Evolutionary conservation across 1,140 invertebrate genomes (phyloP), one percentile per base, ranked within the genome.

Genomic region (Ceratina australensis): DNA sequence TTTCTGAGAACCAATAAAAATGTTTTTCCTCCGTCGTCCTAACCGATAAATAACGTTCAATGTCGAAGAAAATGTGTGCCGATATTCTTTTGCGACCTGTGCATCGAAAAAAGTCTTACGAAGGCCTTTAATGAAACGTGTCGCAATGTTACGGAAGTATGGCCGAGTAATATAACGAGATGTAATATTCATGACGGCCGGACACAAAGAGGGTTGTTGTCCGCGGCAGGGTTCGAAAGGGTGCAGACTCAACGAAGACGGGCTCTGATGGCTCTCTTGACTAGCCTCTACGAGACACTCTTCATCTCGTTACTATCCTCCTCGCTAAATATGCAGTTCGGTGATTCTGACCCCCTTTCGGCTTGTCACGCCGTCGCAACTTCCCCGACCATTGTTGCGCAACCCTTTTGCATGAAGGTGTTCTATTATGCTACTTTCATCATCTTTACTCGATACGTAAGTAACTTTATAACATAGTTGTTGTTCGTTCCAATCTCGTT

Each of bases 161-260:
- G 69, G 57, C 56, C 72, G 63, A 54, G 77, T 83, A 82, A 86
- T 79, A 80, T 50, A 75, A 81, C 66, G 56, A 59, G 67, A 81
- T 86, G 81, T 56, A 83, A 87, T 85, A 87, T 87, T 86, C 82
- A 87, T 87, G 79, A 81, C 47, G n/a, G 69, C 61, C 26, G 49
- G 72, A 72, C 57, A 72, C 54, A 68, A 24, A 56, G 28, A 61
- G 78, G 73, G 76, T 72, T 78, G 80, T 82, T 82, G 73, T 82
- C 57, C 59, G 42, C 47, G 49, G 52, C n/a, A n/a, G 60, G 64
- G 73, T 59, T 75, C 64, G 42, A 60, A 59, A 54, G 59, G 50
- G 64, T 16, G 64, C 57, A 59, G 26, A 42, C 64, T 67, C 63
- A 42, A 68, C 42, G 54, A 75, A 75, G 73, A 59, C 57, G 73